These are phyloP conservation scores for Orthonevra nobilis DNA, from an alignment of 2,888 invertebrate genomes.

Conservation along the genomic window DNA sequence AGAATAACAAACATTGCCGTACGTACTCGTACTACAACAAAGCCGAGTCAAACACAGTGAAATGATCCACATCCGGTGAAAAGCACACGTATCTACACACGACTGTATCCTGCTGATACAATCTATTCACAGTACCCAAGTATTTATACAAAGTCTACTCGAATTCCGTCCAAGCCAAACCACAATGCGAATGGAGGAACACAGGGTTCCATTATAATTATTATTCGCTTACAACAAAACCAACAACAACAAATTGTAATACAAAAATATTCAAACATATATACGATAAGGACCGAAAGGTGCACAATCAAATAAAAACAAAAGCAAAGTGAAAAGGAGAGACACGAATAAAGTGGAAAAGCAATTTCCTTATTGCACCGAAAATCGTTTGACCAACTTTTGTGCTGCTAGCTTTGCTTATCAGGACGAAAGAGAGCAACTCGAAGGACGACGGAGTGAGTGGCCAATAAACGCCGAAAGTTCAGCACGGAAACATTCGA, in stretches of 20 bases:
- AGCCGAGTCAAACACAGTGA: conserved; percentile 45
- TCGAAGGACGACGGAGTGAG: not conserved
- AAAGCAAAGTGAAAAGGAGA: no score
- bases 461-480: conserved; percentile 25
- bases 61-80: conserved; percentile 64
- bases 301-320: no score
- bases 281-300: conserved; percentile 40
- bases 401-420: not conserved
- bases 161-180: conserved; percentile 7
- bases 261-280: conserved; percentile 27
- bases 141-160: no score
- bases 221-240: conserved; percentile 22
- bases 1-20: conserved; percentile 1
- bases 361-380: conserved; percentile 3
- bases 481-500: conserved; percentile 52
- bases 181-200: conserved; percentile 29
- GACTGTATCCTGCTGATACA: conserved; percentile 24
- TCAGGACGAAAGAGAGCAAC: not conserved
- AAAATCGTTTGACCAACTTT: conserved; percentile 26
- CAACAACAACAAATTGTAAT: conserved; percentile 39
- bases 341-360: not conserved
- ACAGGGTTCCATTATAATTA: conserved; percentile 43
- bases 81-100: conserved; percentile 36
- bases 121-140: conserved; percentile 19
- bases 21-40: conserved; percentile 8